Percentiles rank a stretch among this genome's conserved stretches.
These are phyloP conservation scores for Tenebrio molitor DNA, from an alignment of 1,140 invertebrate genomes.

Conservation along the genomic window DNA sequence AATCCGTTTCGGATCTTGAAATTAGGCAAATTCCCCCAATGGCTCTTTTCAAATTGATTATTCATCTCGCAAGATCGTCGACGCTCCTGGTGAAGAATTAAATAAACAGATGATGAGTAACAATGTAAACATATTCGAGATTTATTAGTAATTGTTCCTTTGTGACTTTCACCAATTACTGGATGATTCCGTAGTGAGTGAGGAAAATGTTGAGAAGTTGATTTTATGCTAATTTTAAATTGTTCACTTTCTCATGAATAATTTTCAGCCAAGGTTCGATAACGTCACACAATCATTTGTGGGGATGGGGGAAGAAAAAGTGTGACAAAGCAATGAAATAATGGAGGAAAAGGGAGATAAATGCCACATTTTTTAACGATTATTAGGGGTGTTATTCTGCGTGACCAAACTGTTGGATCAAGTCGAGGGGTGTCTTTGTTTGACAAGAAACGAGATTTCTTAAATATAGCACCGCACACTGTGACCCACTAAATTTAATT, in stretches of 20 bases:
- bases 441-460: background rate
- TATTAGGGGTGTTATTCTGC: background rate
- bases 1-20: conserved; percentile 15
- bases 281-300: background rate
- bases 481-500: too few relatives aligned
- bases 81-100: conserved; percentile 25
- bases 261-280: background rate
- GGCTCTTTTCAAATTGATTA: conserved; percentile 11
- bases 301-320: background rate
- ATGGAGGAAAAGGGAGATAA: background rate
- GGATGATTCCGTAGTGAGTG: background rate
- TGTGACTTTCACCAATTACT: conserved; percentile 30
- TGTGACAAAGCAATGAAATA: background rate
- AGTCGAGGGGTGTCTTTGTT: background rate
- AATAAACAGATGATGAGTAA: conserved; percentile 34
- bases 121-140: conserved; percentile 27
- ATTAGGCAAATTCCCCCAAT: conserved; percentile 19
- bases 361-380: background rate
- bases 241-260: conserved; percentile 16
- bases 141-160: conserved; percentile 38
- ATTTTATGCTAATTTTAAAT: background rate
- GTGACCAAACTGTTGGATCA: background rate
- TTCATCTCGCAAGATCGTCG: conserved; percentile 31
- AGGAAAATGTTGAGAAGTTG: background rate
- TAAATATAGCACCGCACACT: too few relatives aligned